Evolutionary conservation across 2,113 vertebrate genomes (phyloP).

Genomic region (Colistium nudipinnis): DNA sequence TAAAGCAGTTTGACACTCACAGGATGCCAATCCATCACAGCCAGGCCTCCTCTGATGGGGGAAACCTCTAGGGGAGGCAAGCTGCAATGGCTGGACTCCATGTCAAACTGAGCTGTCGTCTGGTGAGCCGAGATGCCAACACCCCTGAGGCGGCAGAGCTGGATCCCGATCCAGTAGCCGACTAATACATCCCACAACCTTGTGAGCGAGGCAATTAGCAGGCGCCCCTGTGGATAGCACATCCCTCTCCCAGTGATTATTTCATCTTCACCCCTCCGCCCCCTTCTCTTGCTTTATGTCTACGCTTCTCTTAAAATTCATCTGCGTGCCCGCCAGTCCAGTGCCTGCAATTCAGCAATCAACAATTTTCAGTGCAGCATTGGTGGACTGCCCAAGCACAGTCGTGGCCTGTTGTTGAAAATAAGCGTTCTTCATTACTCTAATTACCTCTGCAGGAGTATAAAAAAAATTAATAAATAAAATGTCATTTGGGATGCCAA

Average conservation of each 20-base stretch:
- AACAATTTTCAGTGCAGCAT: conserved; percentile 21
- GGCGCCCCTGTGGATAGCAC: conserved; percentile 75
- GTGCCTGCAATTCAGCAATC: conserved; percentile 41
- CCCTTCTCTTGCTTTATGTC: conserved; percentile 10
- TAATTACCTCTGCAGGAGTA: conserved; percentile 58
- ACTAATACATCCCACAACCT: conserved; percentile 73
- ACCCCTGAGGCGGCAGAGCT: conserved; percentile 73
- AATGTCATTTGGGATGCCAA: conserved; percentile 47
- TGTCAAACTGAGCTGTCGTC: conserved; percentile 78
- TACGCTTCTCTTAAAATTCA: conserved; percentile 35
- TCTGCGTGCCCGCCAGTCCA: conserved; percentile 35
- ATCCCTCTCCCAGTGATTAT: conserved; percentile 70
- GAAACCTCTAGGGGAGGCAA: conserved; percentile 63
- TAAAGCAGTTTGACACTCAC: conserved; percentile 80
- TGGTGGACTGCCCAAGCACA: conserved; percentile 21
- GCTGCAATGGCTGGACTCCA: conserved; percentile 64
- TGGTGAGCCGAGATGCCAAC: conserved; percentile 75
- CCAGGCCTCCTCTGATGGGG: conserved; percentile 71
- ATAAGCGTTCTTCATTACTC: conserved; percentile 48
- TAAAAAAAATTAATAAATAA: conserved; percentile 42
- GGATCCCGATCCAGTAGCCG: conserved; percentile 73
- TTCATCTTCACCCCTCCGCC: conserved; percentile 16
- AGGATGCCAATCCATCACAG: conserved; percentile 82
- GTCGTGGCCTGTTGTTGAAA: conserved; percentile 40
- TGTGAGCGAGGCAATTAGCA: conserved; percentile 81